Base-by-base conservation (phyloP, 2,113 vertebrate genomes). In the Corythornis vintsioides region DNA sequence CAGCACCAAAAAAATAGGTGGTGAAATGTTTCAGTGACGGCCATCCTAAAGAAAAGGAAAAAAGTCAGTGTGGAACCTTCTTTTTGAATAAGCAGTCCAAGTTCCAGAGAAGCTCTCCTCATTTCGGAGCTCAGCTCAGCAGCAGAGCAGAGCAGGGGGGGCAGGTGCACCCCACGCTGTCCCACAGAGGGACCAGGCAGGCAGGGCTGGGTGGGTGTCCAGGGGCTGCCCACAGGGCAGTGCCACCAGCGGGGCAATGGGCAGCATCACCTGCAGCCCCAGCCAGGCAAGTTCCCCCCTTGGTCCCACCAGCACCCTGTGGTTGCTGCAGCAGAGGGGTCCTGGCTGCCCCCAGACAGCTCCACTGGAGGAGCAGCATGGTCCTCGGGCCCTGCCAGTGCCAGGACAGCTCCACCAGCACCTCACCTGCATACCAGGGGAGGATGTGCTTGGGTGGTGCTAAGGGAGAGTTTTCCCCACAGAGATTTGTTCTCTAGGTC, bases 171-270 rank as follows among this genome's bases (percentile, higher is more conserved):
- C 13, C 20, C 43, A 35, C 35, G 35, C 35, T 20, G 24, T 19
- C 15, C 12, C 6, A 5, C 10, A 21, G n/a, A 45, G n/a, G 55
- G 48, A n/a, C 22, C 21, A 3, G 1, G 2, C 2, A 17, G 40
- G 70, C 53, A 5, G 26, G 35, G 17, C 40, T 4, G 31, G 47
- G 67, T 10, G 31, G 47, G 67, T 10, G 64, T 31, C 5, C 3
- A 1, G 20, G 20, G 45, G 25, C 28, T 40, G 47, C 25, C 13
- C 3, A 15, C 3, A 3, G 18, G 33, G 28, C 48, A 4, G 14
- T 5, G 50, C 42, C 6, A 6, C 69, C 2, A 5, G 35, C 13
- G 10, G 10, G 42, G 42, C 1, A 5, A n/a, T 0, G 3, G 20
- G 38, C 15, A 1, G 80, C 8, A 3, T 8, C 8, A 0, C 1